Evolutionary conservation across 1,140 invertebrate species (phyloP).

Genomic region (Drosophila azteca): DNA sequence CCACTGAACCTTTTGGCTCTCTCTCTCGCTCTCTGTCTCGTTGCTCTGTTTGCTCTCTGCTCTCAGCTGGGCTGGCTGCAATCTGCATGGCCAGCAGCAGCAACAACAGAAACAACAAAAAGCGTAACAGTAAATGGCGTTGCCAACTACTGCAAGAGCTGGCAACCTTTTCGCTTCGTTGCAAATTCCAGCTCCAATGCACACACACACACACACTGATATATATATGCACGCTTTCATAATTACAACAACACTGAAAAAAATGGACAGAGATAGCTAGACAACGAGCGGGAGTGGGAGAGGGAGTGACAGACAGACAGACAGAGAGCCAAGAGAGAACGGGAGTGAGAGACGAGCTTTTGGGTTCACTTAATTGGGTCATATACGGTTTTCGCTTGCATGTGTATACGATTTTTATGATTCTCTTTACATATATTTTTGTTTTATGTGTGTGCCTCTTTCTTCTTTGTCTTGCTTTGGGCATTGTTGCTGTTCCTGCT

Average conservation of each 20-base stretch:
- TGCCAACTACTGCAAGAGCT: constrained; percentile 64
- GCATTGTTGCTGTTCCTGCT: constrained; percentile 31
- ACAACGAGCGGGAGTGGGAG: background rate
- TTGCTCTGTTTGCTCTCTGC: constrained; percentile 18
- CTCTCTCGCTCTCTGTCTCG: constrained; percentile 31
- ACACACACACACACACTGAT: constrained; percentile 44
- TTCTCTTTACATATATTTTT: constrained; percentile 34
- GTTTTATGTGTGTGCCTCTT: constrained; percentile 11
- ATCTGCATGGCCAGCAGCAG: constrained; percentile 67
- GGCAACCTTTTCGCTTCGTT: constrained; percentile 77
- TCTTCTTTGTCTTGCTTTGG: constrained; percentile 19
- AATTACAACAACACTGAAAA: constrained; percentile 61
- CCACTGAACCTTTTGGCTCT: constrained; percentile 20
- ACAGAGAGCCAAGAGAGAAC: constrained; percentile 10
- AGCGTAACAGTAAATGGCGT: constrained; percentile 46
- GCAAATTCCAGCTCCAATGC: constrained; percentile 76
- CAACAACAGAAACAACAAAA: constrained; percentile 43
- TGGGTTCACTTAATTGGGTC: constrained; percentile 77
- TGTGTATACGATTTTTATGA: constrained; percentile 50
- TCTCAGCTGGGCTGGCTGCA: constrained; percentile 48
- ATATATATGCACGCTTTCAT: constrained; percentile 54
- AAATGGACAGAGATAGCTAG: background rate
- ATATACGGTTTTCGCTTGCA: constrained; percentile 73
- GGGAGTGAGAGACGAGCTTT: constrained; percentile 34
- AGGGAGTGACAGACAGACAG: too few species aligned